phyloP scores from a whole-genome alignment of 2,888 invertebrate species.

The Xiphydria camelus region DNA sequence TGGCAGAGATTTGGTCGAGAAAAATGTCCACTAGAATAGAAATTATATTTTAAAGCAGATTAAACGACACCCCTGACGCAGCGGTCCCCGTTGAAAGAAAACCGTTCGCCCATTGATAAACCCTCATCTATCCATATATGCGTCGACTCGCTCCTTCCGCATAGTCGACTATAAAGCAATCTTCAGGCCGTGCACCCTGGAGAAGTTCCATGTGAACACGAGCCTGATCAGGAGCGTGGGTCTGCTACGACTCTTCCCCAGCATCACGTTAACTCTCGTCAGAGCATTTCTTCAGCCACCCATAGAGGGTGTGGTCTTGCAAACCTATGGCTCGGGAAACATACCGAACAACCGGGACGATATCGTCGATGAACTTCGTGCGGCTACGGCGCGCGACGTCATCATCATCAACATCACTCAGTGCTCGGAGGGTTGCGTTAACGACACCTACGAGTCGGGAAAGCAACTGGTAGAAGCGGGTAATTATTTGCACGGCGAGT shows the following conservation, averaged over 20 bases:
- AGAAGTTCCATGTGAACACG: conserved; percentile 73
- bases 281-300: conserved; percentile 75
- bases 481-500: conserved; percentile 21
- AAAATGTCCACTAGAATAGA: no score
- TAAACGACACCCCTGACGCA: no score
- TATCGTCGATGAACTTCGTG: conserved; percentile 70
- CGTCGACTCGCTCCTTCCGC: no score
- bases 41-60: no score
- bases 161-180: conserved; percentile 68
- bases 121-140: no score
- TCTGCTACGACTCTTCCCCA: conserved; percentile 85
- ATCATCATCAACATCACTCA: conserved; percentile 92
- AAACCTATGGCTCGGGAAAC: conserved; percentile 94
- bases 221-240: conserved; percentile 83
- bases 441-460: conserved; percentile 82
- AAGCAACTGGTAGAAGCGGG: conserved; percentile 56
- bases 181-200: conserved; percentile 65
- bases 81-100: no score
- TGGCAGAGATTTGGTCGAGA: no score
- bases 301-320: conserved; percentile 81
- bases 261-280: conserved; percentile 80
- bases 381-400: conserved; percentile 76
- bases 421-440: conserved; percentile 81
- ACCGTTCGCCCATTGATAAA: no score
- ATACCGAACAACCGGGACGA: conserved; percentile 84